Percentiles rank a stretch among this genome's conserved stretches.
Conservation (phyloP, 2,888 invertebrate species). For the Cheilosia scutellata region DNA sequence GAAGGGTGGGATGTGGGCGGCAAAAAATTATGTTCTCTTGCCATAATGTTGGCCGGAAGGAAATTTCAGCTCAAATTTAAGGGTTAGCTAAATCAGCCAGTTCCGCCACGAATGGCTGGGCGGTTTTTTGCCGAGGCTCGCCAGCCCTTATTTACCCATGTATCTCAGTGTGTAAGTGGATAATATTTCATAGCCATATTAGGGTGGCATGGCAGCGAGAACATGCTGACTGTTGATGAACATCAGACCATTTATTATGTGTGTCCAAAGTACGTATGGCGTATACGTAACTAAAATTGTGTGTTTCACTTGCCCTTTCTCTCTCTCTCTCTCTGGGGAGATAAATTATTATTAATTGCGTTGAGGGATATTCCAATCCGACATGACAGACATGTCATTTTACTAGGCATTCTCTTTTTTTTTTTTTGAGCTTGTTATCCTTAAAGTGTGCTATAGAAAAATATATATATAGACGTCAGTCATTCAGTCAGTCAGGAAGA, state of each 20-base stretch:
- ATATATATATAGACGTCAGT: constrained; percentile 42
- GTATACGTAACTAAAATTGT: constrained; percentile 21
- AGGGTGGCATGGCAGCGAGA: constrained; percentile 38
- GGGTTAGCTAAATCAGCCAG: constrained; percentile 74
- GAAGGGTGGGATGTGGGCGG: constrained; percentile 18
- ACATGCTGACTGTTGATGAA: constrained; percentile 75
- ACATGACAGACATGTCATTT: constrained; percentile 68
- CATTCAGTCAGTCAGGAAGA: constrained; percentile 33
- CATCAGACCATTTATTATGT: constrained; percentile 73
- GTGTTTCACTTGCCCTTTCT: constrained; percentile 2
- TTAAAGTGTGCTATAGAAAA: constrained; percentile 48
- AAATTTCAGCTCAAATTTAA: constrained; percentile 75
- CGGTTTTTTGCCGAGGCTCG: background rate
- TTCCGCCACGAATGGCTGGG: constrained; percentile 63
- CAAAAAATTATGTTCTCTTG: constrained; percentile 71
- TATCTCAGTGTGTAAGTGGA: constrained; percentile 59
- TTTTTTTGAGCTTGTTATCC: constrained; percentile 41
- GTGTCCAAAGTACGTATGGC: constrained; percentile 49
- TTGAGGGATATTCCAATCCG: constrained; percentile 44
- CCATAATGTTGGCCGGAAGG: constrained; percentile 76
- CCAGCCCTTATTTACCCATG: constrained; percentile 29
- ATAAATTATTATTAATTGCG: constrained; percentile 74
- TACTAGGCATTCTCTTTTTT: constrained; percentile 21
- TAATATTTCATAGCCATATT: constrained; percentile 63
- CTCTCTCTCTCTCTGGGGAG: constrained; percentile 16